These are phyloP conservation scores for Sebastes wilsoni DNA, from an alignment of 2,797 vertebrate species.

Conservation along the genomic window DNA sequence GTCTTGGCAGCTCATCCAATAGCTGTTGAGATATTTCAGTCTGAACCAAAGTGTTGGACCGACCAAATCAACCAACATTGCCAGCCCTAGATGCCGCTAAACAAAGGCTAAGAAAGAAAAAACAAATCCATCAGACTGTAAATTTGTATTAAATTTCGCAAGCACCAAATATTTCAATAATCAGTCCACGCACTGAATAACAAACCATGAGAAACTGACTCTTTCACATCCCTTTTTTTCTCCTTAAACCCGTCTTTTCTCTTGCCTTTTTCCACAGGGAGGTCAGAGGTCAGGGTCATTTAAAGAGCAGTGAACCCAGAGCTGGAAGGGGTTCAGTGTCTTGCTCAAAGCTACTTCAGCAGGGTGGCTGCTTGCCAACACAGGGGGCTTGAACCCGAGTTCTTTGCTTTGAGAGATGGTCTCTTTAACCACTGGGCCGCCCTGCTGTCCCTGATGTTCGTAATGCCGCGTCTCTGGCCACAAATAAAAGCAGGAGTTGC, in stretches of 20 bases:
- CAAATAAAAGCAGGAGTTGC: conserved; percentile 61
- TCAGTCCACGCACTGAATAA: conserved; percentile 10
- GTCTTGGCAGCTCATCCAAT: not conserved
- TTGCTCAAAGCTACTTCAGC: conserved; percentile 49
- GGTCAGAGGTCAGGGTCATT: conserved; percentile 37
- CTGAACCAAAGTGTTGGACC: not conserved
- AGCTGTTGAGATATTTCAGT: not conserved
- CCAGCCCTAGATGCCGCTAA: not conserved
- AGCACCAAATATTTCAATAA: conserved; percentile 33
- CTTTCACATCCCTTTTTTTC: conserved; percentile 17
- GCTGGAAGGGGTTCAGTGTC: conserved; percentile 25
- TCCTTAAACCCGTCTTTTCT: not conserved
- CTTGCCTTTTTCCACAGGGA: conserved; percentile 17
- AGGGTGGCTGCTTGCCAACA: conserved; percentile 24
- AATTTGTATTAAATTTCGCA: conserved; percentile 5
- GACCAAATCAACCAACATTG: not conserved
- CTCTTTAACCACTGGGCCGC: conserved; percentile 27
- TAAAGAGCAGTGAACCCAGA: conserved; percentile 28
- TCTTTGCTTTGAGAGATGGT: conserved; percentile 25
- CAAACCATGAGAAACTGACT: conserved; percentile 36
- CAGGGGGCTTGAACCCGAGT: conserved; percentile 14
- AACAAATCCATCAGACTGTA: not conserved
- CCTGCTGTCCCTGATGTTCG: conserved; percentile 24
- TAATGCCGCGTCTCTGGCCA: conserved; percentile 40
- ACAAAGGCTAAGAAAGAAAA: not conserved